These are phyloP conservation scores for Gonocerus acuteangulatus DNA, from an alignment of 2,888 invertebrate genomes.

Conservation along the genomic window DNA sequence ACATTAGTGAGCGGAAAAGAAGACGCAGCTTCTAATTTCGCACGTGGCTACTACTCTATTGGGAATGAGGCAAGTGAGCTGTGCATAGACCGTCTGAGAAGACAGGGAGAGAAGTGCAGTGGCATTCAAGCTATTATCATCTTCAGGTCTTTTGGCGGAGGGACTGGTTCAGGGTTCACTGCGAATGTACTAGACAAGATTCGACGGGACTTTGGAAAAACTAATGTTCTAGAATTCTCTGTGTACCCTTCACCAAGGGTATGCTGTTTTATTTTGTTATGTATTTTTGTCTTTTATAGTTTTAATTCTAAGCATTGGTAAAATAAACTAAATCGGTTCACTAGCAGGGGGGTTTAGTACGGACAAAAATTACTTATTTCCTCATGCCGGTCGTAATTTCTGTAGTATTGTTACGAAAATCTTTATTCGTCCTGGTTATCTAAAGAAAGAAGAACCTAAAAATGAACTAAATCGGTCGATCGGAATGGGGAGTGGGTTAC, in stretches of 20 bases:
- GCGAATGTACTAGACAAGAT: slow-evolving; percentile 35
- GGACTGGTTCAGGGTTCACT: slow-evolving; percentile 38
- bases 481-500: too few species aligned
- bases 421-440: too few species aligned
- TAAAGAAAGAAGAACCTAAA: too few species aligned
- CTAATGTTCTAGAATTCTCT: slow-evolving; percentile 46
- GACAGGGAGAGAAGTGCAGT: slow-evolving; percentile 34
- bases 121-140: slow-evolving; percentile 36
- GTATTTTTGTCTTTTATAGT: neutral
- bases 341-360: too few species aligned
- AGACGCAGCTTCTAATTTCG: slow-evolving; percentile 79
- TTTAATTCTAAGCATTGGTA: neutral
- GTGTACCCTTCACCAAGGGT: slow-evolving; percentile 44
- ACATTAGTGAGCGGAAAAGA: slow-evolving; percentile 39
- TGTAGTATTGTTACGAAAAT: too few species aligned
- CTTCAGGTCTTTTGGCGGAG: slow-evolving; percentile 38
- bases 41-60: slow-evolving; percentile 70
- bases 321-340: too few species aligned
- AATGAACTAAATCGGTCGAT: too few species aligned
- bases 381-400: too few species aligned
- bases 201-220: slow-evolving; percentile 47
- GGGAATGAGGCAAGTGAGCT: slow-evolving; percentile 49
- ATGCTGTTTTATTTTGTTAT: slow-evolving; percentile 24
- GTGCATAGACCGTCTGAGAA: slow-evolving; percentile 55
- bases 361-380: too few species aligned